Evolutionary conservation across 2,888 invertebrate species (phyloP).

Genomic region (Catocala nupta): DNA sequence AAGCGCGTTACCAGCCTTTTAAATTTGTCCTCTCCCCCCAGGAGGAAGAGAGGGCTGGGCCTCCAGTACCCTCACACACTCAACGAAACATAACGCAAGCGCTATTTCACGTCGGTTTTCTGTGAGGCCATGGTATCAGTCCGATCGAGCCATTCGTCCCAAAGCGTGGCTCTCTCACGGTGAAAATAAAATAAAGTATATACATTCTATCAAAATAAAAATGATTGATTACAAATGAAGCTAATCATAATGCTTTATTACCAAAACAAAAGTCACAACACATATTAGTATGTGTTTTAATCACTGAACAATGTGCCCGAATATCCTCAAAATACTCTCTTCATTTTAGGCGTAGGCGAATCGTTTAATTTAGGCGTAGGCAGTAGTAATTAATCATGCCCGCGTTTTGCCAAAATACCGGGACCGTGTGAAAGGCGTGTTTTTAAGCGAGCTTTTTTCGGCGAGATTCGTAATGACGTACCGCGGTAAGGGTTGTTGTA

Average conservation of each 20-base stretch:
- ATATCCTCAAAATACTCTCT: neutral
- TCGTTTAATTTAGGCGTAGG: neutral
- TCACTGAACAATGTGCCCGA: neutral
- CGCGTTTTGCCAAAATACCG: slow-evolving; percentile 11
- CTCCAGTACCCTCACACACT: too few species aligned
- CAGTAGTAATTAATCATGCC: slow-evolving; percentile 12
- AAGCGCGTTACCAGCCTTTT: too few species aligned
- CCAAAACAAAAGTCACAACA: neutral
- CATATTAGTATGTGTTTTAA: slow-evolving; percentile 9
- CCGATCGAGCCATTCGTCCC: too few species aligned
- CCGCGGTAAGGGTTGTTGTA: neutral
- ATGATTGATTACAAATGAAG: too few species aligned
- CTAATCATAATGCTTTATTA: neutral
- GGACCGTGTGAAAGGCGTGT: slow-evolving; percentile 28
- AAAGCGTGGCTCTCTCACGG: too few species aligned
- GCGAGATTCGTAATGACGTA: slow-evolving; percentile 23
- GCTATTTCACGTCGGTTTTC: too few species aligned
- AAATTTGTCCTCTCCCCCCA: too few species aligned
- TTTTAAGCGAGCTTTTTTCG: slow-evolving; percentile 29
- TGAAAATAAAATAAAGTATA: too few species aligned
- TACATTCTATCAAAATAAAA: too few species aligned
- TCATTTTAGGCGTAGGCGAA: slow-evolving; percentile 4
- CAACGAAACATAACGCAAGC: too few species aligned
- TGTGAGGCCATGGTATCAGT: too few species aligned
- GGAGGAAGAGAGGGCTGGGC: too few species aligned